Evolutionary conservation across 2,888 invertebrate species (phyloP).

Genomic region (Caenorhabditis uteleia): DNA sequence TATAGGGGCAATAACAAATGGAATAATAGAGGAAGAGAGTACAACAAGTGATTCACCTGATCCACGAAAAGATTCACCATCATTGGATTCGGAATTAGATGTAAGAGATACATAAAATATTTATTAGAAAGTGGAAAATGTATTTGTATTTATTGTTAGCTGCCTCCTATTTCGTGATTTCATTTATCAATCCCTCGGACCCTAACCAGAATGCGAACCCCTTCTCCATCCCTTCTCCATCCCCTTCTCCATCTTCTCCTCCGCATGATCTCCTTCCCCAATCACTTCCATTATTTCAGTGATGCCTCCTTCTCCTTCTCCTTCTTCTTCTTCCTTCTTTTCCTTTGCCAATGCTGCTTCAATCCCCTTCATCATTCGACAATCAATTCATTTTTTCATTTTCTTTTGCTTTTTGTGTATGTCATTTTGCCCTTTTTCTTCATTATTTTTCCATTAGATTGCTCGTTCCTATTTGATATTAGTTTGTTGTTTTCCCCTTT

Average conservation of each 20-base stretch:
- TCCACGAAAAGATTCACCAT: constrained; percentile 37
- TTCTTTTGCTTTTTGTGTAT: constrained; percentile 1
- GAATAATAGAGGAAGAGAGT: constrained; percentile 49
- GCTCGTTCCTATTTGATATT: no score
- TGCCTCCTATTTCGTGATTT: not conserved
- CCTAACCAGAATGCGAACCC: not conserved
- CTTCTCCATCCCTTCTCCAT: not conserved
- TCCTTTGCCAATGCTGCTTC: no score
- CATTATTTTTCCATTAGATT: no score
- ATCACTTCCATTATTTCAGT: not conserved
- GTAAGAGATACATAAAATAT: no score
- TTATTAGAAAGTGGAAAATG: no score
- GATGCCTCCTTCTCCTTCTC: not conserved
- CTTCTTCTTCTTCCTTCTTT: constrained; percentile 5
- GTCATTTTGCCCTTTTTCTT: no score
- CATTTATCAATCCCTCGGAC: not conserved
- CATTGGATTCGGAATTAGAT: constrained; percentile 43
- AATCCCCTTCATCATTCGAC: no score
- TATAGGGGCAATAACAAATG: constrained; percentile 38
- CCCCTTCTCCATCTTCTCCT: not conserved
- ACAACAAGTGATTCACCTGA: constrained; percentile 50
- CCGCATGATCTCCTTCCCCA: no score
- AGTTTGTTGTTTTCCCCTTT: not conserved
- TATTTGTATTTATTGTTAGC: no score
- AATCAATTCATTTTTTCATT: no score